Percentiles rank a stretch among this genome's conserved stretches.
Conservation (phyloP, 1,140 invertebrate genomes). For the Microplitis mediator region DNA sequence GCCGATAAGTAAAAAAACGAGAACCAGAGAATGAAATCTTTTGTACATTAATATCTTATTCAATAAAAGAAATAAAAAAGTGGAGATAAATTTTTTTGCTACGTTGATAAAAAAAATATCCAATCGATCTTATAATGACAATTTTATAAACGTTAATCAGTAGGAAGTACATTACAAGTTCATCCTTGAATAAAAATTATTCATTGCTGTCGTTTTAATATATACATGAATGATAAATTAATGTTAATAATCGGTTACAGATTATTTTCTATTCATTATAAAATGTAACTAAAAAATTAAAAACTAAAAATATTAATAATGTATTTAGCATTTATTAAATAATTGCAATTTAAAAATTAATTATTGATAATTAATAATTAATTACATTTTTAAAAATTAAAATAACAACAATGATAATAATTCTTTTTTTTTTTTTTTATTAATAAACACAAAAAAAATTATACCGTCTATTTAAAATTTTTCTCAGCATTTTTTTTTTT, state of each 20-base stretch:
- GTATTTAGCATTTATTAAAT: too few relatives aligned
- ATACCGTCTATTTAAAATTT: background rate
- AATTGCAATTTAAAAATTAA: too few relatives aligned
- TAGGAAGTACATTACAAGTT: slow-evolving; percentile 20
- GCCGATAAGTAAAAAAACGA: too few relatives aligned
- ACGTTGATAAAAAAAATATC: background rate
- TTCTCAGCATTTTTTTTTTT: slow-evolving; percentile 3
- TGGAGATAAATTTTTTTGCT: background rate
- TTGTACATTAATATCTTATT: background rate
- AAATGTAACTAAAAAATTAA: background rate
- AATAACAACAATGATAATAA: background rate
- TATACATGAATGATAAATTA: background rate
- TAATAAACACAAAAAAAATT: background rate
- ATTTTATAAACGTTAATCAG: slow-evolving; percentile 4
- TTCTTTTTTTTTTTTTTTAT: background rate
- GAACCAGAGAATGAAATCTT: too few relatives aligned
- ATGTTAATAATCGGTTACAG: slow-evolving; percentile 6
- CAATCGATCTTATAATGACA: slow-evolving; percentile 1
- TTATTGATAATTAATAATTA: too few relatives aligned
- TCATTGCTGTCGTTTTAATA: background rate
- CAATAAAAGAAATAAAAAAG: background rate
- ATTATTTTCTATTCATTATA: background rate
- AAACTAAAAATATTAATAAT: background rate
- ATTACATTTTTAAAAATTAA: background rate
- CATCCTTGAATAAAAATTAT: slow-evolving; percentile 19